Evolutionary conservation across 2,888 invertebrate genomes (phyloP).

Genomic region (Himalopsyche tibetana): DNA sequence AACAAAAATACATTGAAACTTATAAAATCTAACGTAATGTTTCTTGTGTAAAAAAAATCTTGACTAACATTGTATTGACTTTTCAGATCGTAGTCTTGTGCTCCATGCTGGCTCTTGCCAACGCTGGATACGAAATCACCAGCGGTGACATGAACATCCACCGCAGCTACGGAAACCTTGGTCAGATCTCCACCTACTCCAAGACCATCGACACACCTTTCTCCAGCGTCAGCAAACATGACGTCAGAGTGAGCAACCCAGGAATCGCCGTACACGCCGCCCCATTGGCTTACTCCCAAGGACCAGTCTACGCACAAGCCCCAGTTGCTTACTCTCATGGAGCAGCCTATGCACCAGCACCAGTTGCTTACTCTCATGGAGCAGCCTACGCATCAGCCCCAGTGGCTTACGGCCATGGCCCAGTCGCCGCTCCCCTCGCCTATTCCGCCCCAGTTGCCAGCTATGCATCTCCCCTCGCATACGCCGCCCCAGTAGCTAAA

Average conservation of each 20-base stretch:
- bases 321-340: slow-evolving; percentile 69
- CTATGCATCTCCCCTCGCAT: too few relatives aligned
- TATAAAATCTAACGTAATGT: too few relatives aligned
- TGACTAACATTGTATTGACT: not conserved
- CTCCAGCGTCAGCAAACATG: slow-evolving; percentile 83
- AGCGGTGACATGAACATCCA: slow-evolving; percentile 72
- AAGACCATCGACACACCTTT: slow-evolving; percentile 85
- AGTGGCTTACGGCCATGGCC: slow-evolving; percentile 49
- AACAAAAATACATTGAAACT: too few relatives aligned
- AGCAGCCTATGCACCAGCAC: slow-evolving; percentile 58
- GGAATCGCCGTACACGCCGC: slow-evolving; percentile 72
- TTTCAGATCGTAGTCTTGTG: slow-evolving; percentile 65
- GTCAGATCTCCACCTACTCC: slow-evolving; percentile 79
- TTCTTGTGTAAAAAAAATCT: not conserved
- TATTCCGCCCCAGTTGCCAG: too few relatives aligned
- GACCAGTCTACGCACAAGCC: slow-evolving; percentile 69
- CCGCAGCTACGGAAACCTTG: slow-evolving; percentile 75
- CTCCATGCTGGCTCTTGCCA: slow-evolving; percentile 66
- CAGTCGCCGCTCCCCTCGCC: slow-evolving; percentile 63
- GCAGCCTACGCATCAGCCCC: slow-evolving; percentile 62
- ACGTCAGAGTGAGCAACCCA: slow-evolving; percentile 83
- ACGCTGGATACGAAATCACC: slow-evolving; percentile 68
- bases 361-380: slow-evolving; percentile 66
- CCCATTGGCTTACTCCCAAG: slow-evolving; percentile 65
- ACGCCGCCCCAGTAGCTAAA: slow-evolving; percentile 45